A percentile compares a stretch with the other conserved stretches of the same genome.
phyloP scores from a whole-genome alignment of 2,888 invertebrate genomes.

The Ophion ellenae region DNA sequence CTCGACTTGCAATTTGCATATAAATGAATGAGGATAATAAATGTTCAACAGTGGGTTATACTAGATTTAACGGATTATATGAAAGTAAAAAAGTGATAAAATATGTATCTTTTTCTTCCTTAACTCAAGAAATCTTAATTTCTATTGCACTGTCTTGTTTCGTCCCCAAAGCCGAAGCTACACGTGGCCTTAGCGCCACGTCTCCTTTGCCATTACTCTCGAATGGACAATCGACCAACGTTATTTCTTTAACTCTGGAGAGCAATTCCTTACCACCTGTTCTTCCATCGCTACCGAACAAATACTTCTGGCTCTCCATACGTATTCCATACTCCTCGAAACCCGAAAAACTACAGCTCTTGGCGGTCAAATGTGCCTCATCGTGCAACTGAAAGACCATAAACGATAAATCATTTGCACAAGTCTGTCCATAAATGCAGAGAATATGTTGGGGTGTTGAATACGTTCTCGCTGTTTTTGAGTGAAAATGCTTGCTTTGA shows the following conservation, averaged over 20 bases:
- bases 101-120: slow-evolving; percentile 19
- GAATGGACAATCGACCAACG: slow-evolving; percentile 77
- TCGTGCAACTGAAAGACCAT: slow-evolving; percentile 83
- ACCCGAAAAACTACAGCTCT: slow-evolving; percentile 81
- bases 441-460: background rate
- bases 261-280: slow-evolving; percentile 76
- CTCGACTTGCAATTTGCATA: background rate
- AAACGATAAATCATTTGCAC: slow-evolving; percentile 12
- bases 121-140: slow-evolving; percentile 70
- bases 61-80: background rate
- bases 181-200: slow-evolving; percentile 73
- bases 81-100: background rate
- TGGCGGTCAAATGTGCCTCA: slow-evolving; percentile 80
- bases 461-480: no score
- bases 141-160: slow-evolving; percentile 71
- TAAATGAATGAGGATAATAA: background rate
- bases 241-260: slow-evolving; percentile 72
- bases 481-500: no score
- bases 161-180: slow-evolving; percentile 65
- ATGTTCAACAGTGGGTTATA: background rate
- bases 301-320: slow-evolving; percentile 83
- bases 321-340: slow-evolving; percentile 85
- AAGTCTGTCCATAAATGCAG: background rate
- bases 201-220: slow-evolving; percentile 77
- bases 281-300: slow-evolving; percentile 70